These are phyloP conservation scores for Ceryle rudis DNA, from an alignment of 2,797 vertebrate genomes.

Conservation along the genomic window DNA sequence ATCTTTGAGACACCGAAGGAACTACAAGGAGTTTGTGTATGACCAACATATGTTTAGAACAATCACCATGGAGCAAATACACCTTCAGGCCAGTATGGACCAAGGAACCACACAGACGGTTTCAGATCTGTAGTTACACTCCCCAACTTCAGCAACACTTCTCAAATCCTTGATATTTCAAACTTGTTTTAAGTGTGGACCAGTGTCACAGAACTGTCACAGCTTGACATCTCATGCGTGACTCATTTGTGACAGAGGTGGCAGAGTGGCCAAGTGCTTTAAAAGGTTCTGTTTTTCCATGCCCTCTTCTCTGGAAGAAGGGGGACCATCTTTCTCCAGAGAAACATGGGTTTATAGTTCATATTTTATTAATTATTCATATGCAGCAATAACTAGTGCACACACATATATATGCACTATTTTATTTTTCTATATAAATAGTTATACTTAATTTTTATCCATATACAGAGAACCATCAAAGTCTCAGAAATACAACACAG, in stretches of 20 bases:
- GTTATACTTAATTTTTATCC: not conserved
- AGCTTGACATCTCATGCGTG: not conserved
- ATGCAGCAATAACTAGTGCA: not conserved
- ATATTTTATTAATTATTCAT: not conserved
- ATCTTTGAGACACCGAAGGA: not conserved
- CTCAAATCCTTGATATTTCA: not conserved
- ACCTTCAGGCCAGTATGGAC: not conserved
- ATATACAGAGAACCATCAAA: not conserved
- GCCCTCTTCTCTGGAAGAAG: not conserved
- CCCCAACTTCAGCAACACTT: not conserved
- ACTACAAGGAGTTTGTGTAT: not conserved
- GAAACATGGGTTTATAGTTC: not conserved
- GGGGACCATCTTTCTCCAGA: not conserved
- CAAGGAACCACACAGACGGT: accelerated
- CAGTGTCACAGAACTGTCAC: not conserved
- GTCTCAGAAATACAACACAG: not conserved
- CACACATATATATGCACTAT: not conserved
- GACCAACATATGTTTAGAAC: not conserved
- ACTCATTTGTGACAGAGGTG: not conserved
- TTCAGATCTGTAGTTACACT: not conserved
- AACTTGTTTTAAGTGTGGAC: not conserved
- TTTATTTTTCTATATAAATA: not conserved
- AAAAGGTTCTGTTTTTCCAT: not conserved
- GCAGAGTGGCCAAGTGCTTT: not conserved
- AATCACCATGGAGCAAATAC: not conserved